Evolutionary conservation across 2,113 vertebrate genomes (phyloP).

Genomic region (Haemorhous mexicanus): DNA sequence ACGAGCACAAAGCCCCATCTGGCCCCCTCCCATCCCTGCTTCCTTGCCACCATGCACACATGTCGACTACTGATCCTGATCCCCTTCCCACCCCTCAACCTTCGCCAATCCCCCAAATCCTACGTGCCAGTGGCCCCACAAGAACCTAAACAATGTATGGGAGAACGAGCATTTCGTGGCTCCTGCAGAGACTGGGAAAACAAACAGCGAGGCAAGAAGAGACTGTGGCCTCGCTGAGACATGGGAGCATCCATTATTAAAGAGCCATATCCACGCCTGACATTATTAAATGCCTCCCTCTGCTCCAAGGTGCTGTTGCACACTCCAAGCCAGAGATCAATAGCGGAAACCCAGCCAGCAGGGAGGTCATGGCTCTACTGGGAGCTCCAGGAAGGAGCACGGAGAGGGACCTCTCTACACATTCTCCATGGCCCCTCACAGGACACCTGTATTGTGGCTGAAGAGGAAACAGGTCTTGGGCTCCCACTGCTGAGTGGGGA

Average conservation of each 20-base stretch:
- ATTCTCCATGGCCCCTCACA: rapidly evolving
- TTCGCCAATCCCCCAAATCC: background rate
- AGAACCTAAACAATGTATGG: background rate
- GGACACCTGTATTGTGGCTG: background rate
- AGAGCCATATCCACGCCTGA: background rate
- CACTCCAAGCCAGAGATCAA: background rate
- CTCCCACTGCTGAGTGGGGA: background rate
- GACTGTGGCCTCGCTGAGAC: background rate
- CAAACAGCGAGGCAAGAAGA: background rate
- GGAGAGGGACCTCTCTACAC: background rate
- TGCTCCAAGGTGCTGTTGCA: background rate
- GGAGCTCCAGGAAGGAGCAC: background rate
- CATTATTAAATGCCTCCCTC: slow-evolving; percentile 60
- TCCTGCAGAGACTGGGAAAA: rapidly evolving
- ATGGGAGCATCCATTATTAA: slow-evolving; percentile 29
- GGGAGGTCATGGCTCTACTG: background rate
- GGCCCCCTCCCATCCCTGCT: background rate
- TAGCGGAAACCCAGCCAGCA: background rate
- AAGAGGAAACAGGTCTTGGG: rapidly evolving
- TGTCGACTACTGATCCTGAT: background rate
- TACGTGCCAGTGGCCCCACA: background rate
- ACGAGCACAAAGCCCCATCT: slow-evolving; percentile 23
- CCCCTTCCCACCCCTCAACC: background rate
- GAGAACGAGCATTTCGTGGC: background rate
- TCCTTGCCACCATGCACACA: background rate